These are phyloP conservation scores for Channa argus DNA, from an alignment of 2,113 vertebrate species.

Conservation along the genomic window DNA sequence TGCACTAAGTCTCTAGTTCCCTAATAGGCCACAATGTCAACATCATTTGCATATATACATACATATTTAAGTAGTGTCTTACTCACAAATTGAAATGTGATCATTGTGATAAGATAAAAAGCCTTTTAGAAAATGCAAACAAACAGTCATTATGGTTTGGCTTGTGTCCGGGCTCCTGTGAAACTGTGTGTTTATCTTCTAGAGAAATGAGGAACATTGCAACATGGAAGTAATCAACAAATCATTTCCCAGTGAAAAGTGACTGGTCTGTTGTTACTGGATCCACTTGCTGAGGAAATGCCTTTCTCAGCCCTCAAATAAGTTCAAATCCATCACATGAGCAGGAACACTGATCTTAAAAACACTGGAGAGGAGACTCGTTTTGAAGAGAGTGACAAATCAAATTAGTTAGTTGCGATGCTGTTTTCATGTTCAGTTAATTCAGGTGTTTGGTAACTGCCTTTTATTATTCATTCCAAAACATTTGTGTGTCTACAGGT, in stretches of 20 bases:
- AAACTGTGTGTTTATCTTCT: constrained; percentile 47
- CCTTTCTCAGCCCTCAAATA: constrained; percentile 38
- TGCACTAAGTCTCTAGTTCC: neutral
- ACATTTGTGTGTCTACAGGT: no score
- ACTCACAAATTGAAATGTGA: neutral
- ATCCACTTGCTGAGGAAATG: constrained; percentile 60
- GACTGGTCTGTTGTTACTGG: constrained; percentile 54
- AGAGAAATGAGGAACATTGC: neutral
- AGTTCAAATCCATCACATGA: constrained; percentile 9
- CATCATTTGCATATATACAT: neutral
- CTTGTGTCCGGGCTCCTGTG: neutral
- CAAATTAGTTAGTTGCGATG: neutral
- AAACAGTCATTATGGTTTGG: neutral
- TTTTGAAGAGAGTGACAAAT: neutral
- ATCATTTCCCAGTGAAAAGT: constrained; percentile 40
- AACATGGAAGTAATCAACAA: constrained; percentile 5
- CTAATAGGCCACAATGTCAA: neutral
- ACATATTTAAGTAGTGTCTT: neutral
- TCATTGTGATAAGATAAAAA: neutral
- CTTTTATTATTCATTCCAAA: no score
- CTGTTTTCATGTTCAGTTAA: neutral
- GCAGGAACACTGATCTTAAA: neutral
- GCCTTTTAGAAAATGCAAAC: neutral
- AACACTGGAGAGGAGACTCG: neutral
- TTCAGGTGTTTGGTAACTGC: neutral